Base-by-base conservation (phyloP, 2,888 invertebrate genomes). In the Melanophora roralis region DNA sequence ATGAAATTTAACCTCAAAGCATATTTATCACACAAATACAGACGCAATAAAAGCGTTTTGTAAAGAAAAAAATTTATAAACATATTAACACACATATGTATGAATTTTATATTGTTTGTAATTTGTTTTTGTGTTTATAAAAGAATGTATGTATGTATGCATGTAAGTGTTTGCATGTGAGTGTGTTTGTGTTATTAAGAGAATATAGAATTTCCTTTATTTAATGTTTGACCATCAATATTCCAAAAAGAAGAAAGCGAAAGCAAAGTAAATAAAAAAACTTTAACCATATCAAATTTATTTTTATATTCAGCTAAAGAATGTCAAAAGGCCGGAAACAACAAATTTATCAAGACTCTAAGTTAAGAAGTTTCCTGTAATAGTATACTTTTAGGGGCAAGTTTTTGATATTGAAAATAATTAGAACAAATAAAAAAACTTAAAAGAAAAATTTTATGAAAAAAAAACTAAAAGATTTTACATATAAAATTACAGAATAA, bases 191-290 rank as follows among this genome's bases (percentile, higher is more conserved):
- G n/a, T n/a, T n/a, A n/a, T n/a, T n/a, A n/a, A 32, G 14, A 40
- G 21, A 19, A 27, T 53, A 53, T 16, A 53, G 53, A 55, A 53
- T 71, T 65, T 43, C 45, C 9, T 57, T 69, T 55, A 38, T 74
- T 60, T 47, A 69, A 67, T 71, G 53, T 71, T 65, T 21, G 34
- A 36, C 53, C 74, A 79, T 71, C 65, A 75, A 79, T 65, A 57
- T 65, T 62, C 34, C 1, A 12, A 14, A 23, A 45, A 51, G 45
- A 57, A 55, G 14, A 38, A 59, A 69, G 12, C 2, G 23, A 14
- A 49, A 49, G 3, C 12, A 23, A 40, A 38, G 9, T n/a, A 59
- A 40, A 59, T 11, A n/a, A 12, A 43, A n/a, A 27, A 53, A 49
- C 19, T 43, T 62, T 53, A 43, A 62, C 53, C 53, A 19, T 23